Evolutionary conservation across 30 jellyfish, hydroid and myxozoan genomes (phyloP).

Genomic region (Hydractinia echinata): DNA sequence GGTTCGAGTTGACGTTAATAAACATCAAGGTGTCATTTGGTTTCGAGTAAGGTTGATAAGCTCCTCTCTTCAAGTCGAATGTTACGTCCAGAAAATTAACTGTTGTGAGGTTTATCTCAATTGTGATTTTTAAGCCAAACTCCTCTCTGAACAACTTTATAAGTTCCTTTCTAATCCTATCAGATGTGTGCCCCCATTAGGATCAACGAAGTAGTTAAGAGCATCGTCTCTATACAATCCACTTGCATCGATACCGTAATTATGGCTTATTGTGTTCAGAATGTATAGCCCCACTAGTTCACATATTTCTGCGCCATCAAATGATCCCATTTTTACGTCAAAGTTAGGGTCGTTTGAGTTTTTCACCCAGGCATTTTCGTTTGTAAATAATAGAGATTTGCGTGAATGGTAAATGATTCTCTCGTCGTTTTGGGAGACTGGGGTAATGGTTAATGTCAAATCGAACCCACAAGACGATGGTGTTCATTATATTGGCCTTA

Average conservation of each 20-base stretch:
- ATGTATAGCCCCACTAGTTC: constrained; percentile 49
- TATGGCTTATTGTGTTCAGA: constrained; percentile 24
- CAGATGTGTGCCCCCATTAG: constrained; percentile 47
- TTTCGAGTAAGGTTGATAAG: constrained; percentile 50
- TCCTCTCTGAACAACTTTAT: constrained; percentile 14
- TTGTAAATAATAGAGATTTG: constrained; percentile 41
- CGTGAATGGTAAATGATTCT: constrained; percentile 48
- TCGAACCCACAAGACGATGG: too few relatives aligned
- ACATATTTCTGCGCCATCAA: constrained; percentile 61
- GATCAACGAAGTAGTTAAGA: constrained; percentile 33
- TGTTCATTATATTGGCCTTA: too few relatives aligned
- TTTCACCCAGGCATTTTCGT: constrained; percentile 37
- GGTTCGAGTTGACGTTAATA: constrained; percentile 48
- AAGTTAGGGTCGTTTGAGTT: constrained; percentile 32
- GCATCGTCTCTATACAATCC: constrained; percentile 74
- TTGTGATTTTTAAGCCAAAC: constrained; percentile 52
- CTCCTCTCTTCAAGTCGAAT: constrained; percentile 35
- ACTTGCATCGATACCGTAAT: constrained; percentile 24
- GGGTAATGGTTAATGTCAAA: constrained; percentile 26
- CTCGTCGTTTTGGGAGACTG: constrained; percentile 21
- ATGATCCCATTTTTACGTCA: constrained; percentile 58
- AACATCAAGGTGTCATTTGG: constrained; percentile 51
- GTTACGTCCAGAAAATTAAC: constrained; percentile 56
- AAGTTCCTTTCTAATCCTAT: constrained; percentile 23
- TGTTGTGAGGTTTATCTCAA: constrained; percentile 39